Base-by-base conservation (phyloP, 1,140 invertebrate genomes). In the Brachionus koreanus region DNA sequence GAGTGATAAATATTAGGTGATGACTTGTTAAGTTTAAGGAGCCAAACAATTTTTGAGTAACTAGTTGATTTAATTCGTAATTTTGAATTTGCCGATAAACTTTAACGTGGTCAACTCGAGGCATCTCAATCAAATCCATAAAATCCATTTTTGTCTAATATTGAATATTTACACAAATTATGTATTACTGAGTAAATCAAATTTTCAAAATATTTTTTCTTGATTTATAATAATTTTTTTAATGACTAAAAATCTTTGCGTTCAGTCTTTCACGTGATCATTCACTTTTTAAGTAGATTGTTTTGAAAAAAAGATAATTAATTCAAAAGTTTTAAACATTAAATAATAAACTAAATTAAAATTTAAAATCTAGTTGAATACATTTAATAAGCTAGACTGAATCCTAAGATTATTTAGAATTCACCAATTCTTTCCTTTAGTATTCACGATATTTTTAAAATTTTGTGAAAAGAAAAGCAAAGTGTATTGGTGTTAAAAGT, bases 91-190 rank as follows among this genome's bases (percentile, higher is more conserved):
- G 61, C 13, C 39, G 76, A 35, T 39, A 57, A 29, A 79, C 7
- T 25, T 79, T 79, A 19, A 79, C 76, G 25, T 61, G 43, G 9
- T 79, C 76, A 16, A 79, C 76, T 4, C 76, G 35, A 37, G 76
- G 49, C 16, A 61, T 79, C 25, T 79, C 76, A 16, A 79, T 79
- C 39, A 79, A 65, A 61, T 79, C 76, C 76, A 79, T 79, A 42
- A 79, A 79, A 79, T 79, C 76, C 76, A 79, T 79, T 19, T 37
- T 74, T 25, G 19, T n/a, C 16, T 23, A 23, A 0, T 16, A 19
- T 57, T 57, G 9, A 57, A 57, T 49, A 57, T 57, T 57, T 57
- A 65, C 63, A 65, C 29, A 65, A 65, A 33, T 65, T 65, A 65
- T 33, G 12, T 65, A 33, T 65, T 65, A 13, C 29, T 10, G 63